Percentiles rank a stretch among this genome's conserved stretches.
phyloP scores from a whole-genome alignment of 30 jellyfish, hydroid and myxozoan genomes.

The Pelagia noctiluca region DNA sequence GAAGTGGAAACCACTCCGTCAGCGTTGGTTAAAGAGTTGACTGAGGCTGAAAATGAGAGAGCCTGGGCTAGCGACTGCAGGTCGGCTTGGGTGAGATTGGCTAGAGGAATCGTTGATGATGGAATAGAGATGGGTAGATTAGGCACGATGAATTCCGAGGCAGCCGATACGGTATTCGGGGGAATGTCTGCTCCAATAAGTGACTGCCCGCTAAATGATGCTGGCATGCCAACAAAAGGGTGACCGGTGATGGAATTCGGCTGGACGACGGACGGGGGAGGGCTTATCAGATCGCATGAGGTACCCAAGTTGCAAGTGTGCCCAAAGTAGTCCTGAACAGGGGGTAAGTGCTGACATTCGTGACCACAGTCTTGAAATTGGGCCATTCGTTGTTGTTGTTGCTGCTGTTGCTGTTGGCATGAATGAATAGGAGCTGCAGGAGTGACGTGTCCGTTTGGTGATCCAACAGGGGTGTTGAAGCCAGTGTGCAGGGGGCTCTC shows the following conservation, averaged over 20 bases:
- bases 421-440: slow-evolving; percentile 22
- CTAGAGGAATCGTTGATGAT: slow-evolving; percentile 78
- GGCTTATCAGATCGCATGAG: slow-evolving; percentile 58
- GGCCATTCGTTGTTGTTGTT: slow-evolving; percentile 40
- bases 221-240: slow-evolving; percentile 65
- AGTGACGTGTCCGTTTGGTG: slow-evolving; percentile 67
- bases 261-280: slow-evolving; percentile 92
- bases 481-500: slow-evolving; percentile 87
- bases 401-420: slow-evolving; percentile 79
- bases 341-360: slow-evolving; percentile 84
- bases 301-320: slow-evolving; percentile 86
- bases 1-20: slow-evolving; percentile 71
- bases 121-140: slow-evolving; percentile 86
- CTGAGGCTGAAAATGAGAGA: slow-evolving; percentile 88
- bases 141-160: slow-evolving; percentile 83
- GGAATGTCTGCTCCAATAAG: slow-evolving; percentile 55
- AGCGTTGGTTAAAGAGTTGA: slow-evolving; percentile 60
- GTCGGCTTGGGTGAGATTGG: slow-evolving; percentile 97
- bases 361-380: slow-evolving; percentile 83
- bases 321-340: slow-evolving; percentile 72
- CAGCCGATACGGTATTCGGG: slow-evolving; percentile 44
- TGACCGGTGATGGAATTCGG: slow-evolving; percentile 79
- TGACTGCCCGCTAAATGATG: slow-evolving; percentile 65
- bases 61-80: slow-evolving; percentile 98
- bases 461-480: slow-evolving; percentile 95